phyloP scores from a whole-genome alignment of 92 coral and sea anemone species.

The Heteractis magnifica region DNA sequence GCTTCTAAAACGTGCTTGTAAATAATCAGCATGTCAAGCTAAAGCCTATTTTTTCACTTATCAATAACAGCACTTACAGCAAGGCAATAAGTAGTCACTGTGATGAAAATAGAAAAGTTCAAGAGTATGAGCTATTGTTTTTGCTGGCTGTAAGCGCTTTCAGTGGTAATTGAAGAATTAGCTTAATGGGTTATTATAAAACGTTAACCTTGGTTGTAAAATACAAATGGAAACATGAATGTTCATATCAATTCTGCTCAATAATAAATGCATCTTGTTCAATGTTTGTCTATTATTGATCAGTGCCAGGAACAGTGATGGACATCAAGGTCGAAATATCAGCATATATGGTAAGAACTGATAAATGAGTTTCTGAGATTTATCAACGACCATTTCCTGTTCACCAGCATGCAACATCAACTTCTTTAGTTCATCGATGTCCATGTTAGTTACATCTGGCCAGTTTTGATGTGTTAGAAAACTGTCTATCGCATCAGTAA shows the following conservation, averaged over 20 bases:
- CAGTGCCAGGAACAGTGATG: slow-evolving; percentile 72
- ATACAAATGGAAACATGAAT: neutral
- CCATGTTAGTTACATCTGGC: slow-evolving; percentile 28
- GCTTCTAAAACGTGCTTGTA: too few relatives aligned
- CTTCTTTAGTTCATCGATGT: slow-evolving; percentile 40
- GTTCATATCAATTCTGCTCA: slow-evolving; percentile 4
- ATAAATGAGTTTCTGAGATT: slow-evolving; percentile 3
- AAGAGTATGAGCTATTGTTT: too few relatives aligned
- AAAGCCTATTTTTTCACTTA: too few relatives aligned
- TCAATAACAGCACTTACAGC: too few relatives aligned
- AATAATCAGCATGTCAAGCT: too few relatives aligned
- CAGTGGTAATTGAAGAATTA: too few relatives aligned
- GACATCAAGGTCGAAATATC: slow-evolving; percentile 35
- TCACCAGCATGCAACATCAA: slow-evolving; percentile 50
- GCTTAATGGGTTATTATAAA: neutral
- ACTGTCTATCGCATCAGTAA: slow-evolving; percentile 7
- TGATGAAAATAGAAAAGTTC: too few relatives aligned
- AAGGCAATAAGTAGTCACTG: too few relatives aligned
- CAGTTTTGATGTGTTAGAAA: neutral
- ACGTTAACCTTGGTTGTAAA: slow-evolving; percentile 4
- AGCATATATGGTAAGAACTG: slow-evolving; percentile 34
- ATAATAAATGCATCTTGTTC: slow-evolving; percentile 1
- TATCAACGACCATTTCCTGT: slow-evolving; percentile 31
- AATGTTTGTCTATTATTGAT: slow-evolving; percentile 58
- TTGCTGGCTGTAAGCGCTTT: too few relatives aligned